Evolutionary conservation across 2,113 vertebrate species (phyloP).

Genomic region (Potamarius usumacintae): DNA sequence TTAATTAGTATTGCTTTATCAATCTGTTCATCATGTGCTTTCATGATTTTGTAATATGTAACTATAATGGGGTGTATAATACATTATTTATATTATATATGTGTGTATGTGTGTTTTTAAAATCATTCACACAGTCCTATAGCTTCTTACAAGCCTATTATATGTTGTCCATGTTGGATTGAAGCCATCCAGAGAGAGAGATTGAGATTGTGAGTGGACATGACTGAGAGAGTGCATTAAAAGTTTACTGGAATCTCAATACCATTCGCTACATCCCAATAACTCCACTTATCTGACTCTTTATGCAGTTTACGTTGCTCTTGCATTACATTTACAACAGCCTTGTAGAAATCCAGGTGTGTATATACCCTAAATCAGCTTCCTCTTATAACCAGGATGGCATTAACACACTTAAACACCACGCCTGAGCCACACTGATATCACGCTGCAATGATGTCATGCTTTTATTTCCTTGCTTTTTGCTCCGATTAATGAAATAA

Average conservation of each 20-base stretch:
- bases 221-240: slow-evolving; percentile 28
- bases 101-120: too few relatives aligned
- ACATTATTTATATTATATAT: too few relatives aligned
- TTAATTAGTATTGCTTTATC: neutral
- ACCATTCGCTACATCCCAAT: slow-evolving; percentile 12
- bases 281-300: slow-evolving; percentile 10
- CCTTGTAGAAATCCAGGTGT: neutral
- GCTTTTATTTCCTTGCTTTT: neutral
- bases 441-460: neutral
- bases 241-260: slow-evolving; percentile 36
- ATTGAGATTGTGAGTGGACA: neutral
- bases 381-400: neutral
- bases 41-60: neutral
- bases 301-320: neutral
- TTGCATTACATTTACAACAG: neutral
- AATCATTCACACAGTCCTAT: neutral
- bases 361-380: neutral
- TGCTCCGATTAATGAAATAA: neutral
- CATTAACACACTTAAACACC: neutral
- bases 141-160: neutral
- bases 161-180: neutral
- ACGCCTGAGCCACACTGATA: neutral
- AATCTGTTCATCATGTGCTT: neutral
- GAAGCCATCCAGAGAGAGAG: neutral
- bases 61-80: too few relatives aligned